Evolutionary conservation across 2,888 invertebrate genomes (phyloP).

Genomic region (Axea sp.): DNA sequence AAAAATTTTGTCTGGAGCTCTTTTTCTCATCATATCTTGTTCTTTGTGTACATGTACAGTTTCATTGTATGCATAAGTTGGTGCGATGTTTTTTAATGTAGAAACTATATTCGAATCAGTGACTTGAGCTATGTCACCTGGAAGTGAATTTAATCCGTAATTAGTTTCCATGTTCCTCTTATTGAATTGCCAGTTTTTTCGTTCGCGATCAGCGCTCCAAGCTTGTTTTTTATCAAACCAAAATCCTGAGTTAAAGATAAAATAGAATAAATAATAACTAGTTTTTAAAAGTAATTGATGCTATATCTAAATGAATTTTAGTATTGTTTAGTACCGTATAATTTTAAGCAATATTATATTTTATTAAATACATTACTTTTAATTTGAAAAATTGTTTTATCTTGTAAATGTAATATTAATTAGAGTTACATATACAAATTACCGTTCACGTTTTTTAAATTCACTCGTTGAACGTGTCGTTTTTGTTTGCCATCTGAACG

Average conservation of each 20-base stretch:
- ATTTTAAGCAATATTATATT: too few relatives aligned
- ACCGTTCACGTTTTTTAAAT: slow-evolving; percentile 47
- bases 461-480: slow-evolving; percentile 73
- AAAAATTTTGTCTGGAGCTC: slow-evolving; percentile 80
- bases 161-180: slow-evolving; percentile 81
- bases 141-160: slow-evolving; percentile 73
- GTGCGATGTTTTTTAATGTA: slow-evolving; percentile 51
- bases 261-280: too few relatives aligned
- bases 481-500: slow-evolving; percentile 73
- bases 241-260: slow-evolving; percentile 59
- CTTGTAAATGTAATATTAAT: too few relatives aligned
- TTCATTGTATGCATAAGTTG: slow-evolving; percentile 64
- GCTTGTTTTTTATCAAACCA: slow-evolving; percentile 84
- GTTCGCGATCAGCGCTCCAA: slow-evolving; percentile 90
- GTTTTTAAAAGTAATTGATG: too few relatives aligned
- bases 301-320: too few relatives aligned
- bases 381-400: too few relatives aligned
- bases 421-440: too few relatives aligned
- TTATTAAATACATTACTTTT: too few relatives aligned
- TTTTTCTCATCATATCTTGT: slow-evolving; percentile 59
- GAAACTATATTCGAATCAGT: slow-evolving; percentile 44
- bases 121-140: slow-evolving; percentile 72
- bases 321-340: too few relatives aligned
- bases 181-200: slow-evolving; percentile 86
- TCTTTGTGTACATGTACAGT: slow-evolving; percentile 56